Evolutionary conservation across 1,140 invertebrate species (phyloP).

Genomic region (Pomacea maculata): DNA sequence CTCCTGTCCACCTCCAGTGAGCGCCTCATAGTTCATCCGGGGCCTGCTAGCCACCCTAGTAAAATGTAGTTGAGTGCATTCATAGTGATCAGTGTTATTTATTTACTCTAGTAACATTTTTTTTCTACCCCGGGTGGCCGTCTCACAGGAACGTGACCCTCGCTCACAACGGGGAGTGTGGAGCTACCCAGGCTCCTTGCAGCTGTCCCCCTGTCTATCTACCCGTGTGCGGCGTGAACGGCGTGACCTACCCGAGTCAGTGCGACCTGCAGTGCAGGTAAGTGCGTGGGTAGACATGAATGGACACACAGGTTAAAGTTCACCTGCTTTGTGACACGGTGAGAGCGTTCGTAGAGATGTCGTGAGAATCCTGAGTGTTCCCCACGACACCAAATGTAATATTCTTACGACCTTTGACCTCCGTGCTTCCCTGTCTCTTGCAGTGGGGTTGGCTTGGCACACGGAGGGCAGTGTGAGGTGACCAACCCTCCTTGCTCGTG

Average conservation of each 20-base stretch:
- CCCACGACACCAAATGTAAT: too few species aligned
- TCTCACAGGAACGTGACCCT: conserved; percentile 2
- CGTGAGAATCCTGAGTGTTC: too few species aligned
- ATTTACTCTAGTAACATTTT: neutral
- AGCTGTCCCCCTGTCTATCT: conserved; percentile 65
- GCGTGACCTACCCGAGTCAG: conserved; percentile 72
- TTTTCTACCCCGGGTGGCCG: neutral
- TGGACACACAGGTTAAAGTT: too few species aligned
- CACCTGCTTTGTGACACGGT: too few species aligned
- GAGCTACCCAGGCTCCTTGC: conserved; percentile 14
- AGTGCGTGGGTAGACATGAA: neutral
- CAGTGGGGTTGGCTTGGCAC: conserved; percentile 8
- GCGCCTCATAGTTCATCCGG: too few species aligned
- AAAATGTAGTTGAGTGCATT: neutral
- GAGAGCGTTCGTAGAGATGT: too few species aligned
- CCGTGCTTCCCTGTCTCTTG: neutral
- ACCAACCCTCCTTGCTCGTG: conserved; percentile 20
- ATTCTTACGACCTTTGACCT: too few species aligned
- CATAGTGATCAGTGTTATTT: neutral
- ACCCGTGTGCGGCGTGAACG: conserved; percentile 77
- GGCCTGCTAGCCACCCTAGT: too few species aligned
- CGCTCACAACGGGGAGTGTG: conserved; percentile 1
- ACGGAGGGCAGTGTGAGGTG: conserved; percentile 8
- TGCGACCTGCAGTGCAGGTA: conserved; percentile 57
- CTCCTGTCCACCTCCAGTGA: too few species aligned